Conservation (phyloP, 2,888 invertebrate genomes). For the Nemurella pictetii region DNA sequence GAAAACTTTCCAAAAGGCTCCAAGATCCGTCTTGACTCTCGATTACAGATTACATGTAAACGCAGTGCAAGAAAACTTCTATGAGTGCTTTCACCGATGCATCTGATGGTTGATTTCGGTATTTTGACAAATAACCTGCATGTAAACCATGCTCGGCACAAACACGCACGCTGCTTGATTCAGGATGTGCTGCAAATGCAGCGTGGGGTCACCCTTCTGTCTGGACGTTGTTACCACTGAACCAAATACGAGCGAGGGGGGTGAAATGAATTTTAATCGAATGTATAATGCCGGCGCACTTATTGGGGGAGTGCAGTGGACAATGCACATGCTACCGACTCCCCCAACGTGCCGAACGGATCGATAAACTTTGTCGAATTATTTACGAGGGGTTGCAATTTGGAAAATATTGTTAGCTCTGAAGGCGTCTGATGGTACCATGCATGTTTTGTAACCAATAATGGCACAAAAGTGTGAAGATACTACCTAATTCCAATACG, state of each 20-base stretch:
- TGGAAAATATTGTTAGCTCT: neutral
- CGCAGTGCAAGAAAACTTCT: neutral
- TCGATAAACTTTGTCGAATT: neutral
- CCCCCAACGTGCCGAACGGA: neutral
- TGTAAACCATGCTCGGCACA: too few species aligned
- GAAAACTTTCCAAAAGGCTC: neutral
- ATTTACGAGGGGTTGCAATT: neutral
- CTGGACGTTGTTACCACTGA: neutral
- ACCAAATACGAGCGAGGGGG: conserved; percentile 1
- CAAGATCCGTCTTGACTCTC: neutral
- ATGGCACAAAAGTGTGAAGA: too few species aligned
- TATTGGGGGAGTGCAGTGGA: conserved; percentile 12
- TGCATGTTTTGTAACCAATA: too few species aligned
- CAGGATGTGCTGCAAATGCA: neutral
- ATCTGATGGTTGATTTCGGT: neutral
- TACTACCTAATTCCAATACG: too few species aligned
- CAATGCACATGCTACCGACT: neutral
- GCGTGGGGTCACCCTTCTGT: neutral
- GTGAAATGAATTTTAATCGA: conserved; percentile 15
- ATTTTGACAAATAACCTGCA: neutral
- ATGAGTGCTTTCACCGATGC: neutral
- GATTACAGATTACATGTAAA: neutral
- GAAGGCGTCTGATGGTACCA: too few species aligned
- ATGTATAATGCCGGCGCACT: neutral
- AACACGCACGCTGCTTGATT: neutral